Conservation (phyloP, 1,140 invertebrate genomes). For the Zaprionus lachaisei region DNA sequence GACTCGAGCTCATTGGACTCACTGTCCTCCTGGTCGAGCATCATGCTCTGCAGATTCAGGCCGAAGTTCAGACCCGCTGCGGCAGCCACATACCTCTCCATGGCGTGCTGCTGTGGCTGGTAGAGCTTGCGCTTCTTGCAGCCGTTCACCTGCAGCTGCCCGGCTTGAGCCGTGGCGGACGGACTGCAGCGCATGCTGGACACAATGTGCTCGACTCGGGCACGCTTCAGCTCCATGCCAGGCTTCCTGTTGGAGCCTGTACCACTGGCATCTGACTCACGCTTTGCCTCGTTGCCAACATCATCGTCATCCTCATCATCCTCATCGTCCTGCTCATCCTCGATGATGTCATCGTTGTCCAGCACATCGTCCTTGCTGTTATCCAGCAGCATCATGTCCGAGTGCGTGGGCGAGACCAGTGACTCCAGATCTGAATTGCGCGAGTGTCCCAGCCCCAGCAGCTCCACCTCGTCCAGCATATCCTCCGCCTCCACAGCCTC, state of each 20-base stretch:
- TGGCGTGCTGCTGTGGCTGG: conserved; percentile 96
- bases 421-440: conserved; percentile 85
- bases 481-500: conserved; percentile 79
- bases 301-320: conserved; percentile 83
- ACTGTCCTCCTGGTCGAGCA: conserved; percentile 89
- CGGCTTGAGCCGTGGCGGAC: conserved; percentile 86
- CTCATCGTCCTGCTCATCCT: conserved; percentile 84
- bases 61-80: conserved; percentile 85
- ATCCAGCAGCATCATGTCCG: conserved; percentile 87
- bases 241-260: conserved; percentile 72
- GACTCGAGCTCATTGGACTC: conserved; percentile 91
- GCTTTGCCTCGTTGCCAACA: conserved; percentile 84
- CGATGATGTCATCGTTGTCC: conserved; percentile 85
- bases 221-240: conserved; percentile 92
- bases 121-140: conserved; percentile 99
- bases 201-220: conserved; percentile 97
- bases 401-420: conserved; percentile 88
- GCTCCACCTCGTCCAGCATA: conserved; percentile 78
- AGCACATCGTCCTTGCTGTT: conserved; percentile 88
- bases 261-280: conserved; percentile 57
- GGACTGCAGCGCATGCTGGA: conserved; percentile 95
- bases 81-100: conserved; percentile 88
- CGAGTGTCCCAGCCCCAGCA: conserved; percentile 68
- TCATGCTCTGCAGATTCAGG: conserved; percentile 84
- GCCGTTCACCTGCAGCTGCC: conserved; percentile 91